Evolutionary conservation across 1,140 invertebrate genomes (phyloP).

Genomic region (Samia ricini): DNA sequence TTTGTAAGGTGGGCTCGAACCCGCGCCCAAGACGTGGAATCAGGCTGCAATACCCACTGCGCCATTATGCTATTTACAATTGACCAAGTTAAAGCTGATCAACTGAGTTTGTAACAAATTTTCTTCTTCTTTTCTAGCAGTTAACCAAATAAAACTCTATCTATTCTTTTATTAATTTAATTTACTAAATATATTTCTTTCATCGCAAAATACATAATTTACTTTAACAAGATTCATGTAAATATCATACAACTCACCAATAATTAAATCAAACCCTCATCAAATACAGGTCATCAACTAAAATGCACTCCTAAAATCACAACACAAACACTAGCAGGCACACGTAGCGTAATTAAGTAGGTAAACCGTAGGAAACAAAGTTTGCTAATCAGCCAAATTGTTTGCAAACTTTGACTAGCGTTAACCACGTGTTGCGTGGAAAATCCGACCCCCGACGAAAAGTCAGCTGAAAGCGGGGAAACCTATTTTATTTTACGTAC

Average conservation of each 20-base stretch:
- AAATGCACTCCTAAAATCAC: constrained; percentile 19
- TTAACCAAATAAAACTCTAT: background rate
- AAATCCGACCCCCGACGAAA: constrained; percentile 18
- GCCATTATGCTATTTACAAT: too few relatives aligned
- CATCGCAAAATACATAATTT: background rate
- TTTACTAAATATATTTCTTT: background rate
- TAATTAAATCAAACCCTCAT: background rate
- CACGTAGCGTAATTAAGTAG: constrained; percentile 26
- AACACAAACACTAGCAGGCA: constrained; percentile 30
- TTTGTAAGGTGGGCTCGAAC: too few relatives aligned
- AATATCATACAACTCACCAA: constrained; percentile 3
- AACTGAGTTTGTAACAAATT: too few relatives aligned
- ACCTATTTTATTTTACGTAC: constrained; percentile 36
- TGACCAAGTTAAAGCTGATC: too few relatives aligned
- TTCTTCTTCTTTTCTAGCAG: too few relatives aligned
- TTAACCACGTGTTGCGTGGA: constrained; percentile 48
- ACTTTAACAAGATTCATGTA: background rate
- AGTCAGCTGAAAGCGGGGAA: constrained; percentile 24
- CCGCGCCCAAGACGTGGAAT: too few relatives aligned
- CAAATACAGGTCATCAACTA: background rate
- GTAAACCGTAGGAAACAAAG: constrained; percentile 16
- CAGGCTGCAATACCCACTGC: too few relatives aligned
- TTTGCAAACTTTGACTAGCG: constrained; percentile 34
- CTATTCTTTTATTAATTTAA: background rate
- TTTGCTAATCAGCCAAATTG: constrained; percentile 35